Conservation (phyloP, 2,797 vertebrate species). For the Platyrinchus mystaceus region DNA sequence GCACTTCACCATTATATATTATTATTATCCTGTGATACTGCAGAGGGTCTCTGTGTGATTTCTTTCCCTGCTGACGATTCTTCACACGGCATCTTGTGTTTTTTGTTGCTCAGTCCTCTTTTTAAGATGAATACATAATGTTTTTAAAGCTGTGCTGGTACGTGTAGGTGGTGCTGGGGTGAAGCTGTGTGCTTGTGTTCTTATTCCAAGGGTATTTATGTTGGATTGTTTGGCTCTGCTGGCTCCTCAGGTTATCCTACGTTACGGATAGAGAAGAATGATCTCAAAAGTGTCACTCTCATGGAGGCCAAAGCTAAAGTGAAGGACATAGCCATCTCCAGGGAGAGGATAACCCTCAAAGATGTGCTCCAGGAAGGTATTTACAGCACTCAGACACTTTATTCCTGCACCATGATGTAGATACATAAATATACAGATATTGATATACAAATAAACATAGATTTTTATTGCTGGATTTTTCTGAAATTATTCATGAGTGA, state of each 20-base stretch:
- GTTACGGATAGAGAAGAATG: constrained; percentile 97
- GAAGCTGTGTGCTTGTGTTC: background rate
- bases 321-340: constrained; percentile 96
- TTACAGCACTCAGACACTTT: background rate
- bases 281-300: constrained; percentile 94
- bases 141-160: background rate
- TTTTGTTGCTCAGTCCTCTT: background rate
- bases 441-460: rapidly evolving
- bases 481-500: background rate
- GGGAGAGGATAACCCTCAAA: constrained; percentile 93
- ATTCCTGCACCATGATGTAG: background rate
- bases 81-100: background rate
- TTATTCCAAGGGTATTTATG: constrained; percentile 74
- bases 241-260: constrained; percentile 93
- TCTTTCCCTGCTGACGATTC: background rate
- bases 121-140: background rate
- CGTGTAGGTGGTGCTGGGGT: background rate
- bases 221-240: constrained; percentile 79
- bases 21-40: too few relatives aligned
- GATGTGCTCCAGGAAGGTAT: constrained; percentile 98
- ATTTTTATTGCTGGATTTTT: background rate
- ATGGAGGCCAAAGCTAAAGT: constrained; percentile 97
- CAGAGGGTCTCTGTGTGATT: background rate
- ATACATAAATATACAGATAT: background rate
- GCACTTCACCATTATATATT: too few relatives aligned